Evolutionary conservation across 2,113 vertebrate species (phyloP).

Genomic region (Atrichornis clamosus): DNA sequence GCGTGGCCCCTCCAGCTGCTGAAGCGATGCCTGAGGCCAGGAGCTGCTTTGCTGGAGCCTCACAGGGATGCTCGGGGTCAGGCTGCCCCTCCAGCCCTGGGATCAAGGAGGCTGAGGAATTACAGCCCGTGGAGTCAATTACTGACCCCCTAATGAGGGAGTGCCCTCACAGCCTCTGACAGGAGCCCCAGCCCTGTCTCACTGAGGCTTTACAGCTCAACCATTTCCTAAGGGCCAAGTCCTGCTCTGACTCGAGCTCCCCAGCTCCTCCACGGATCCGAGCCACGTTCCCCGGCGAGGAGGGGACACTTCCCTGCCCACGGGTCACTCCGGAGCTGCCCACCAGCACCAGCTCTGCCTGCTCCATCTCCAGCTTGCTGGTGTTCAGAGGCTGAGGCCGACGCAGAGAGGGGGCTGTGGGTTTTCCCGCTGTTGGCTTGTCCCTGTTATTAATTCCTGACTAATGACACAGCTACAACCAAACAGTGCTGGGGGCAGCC

Average conservation of each 20-base stretch:
- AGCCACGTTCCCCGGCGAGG: not conserved
- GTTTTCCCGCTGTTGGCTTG: not conserved
- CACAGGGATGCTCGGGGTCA: not conserved
- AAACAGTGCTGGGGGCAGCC: not conserved
- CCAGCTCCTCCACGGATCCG: not conserved
- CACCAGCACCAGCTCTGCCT: not conserved
- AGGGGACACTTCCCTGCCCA: not conserved
- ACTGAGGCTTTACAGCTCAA: not conserved
- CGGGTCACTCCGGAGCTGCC: not conserved
- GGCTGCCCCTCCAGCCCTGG: not conserved
- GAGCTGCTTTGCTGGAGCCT: not conserved
- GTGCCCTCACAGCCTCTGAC: not conserved
- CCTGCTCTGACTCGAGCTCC: not conserved
- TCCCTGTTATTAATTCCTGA: not conserved
- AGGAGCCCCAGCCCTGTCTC: not conserved
- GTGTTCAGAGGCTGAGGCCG: rapidly evolving
- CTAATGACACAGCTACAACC: not conserved
- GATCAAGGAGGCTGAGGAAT: not conserved
- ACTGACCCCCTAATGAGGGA: not conserved
- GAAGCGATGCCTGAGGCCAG: rapidly evolving
- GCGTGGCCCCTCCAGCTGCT: not conserved
- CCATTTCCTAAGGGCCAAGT: not conserved
- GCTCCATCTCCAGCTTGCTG: not conserved
- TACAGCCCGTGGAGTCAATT: not conserved
- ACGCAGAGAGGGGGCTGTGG: not conserved